Base-by-base conservation (phyloP, 2,888 invertebrate species). In the Crepidodera aurea region DNA sequence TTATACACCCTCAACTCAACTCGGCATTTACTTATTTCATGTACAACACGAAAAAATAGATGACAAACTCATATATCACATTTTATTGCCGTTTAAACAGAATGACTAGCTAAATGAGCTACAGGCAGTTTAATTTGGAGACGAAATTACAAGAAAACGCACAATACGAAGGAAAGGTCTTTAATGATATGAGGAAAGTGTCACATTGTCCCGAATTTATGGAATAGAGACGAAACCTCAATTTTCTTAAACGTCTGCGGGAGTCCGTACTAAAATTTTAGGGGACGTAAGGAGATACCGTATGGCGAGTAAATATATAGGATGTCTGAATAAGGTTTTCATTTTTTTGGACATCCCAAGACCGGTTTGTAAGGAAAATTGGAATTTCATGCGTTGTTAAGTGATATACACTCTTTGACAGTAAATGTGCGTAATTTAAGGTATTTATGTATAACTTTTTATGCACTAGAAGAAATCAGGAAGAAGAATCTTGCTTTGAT, bases 111-210 rank as follows among this genome's bases (percentile, higher is more conserved):
- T 32, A 55, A 55, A 46, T 46, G 34, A 48, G 13, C 56, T 56
- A 34, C 56, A 46, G 22, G 16, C 56, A 15, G 37, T 56, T 56
- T 46, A 46, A 56, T 56, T 56, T 56, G 13, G 56, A 16, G 22
- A 27, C 46, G n/a, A 29, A 56, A 56, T 56, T 56, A 56, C 56
- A 56, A 56, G 37, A 37, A 46, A 44, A 48, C 46, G 46, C 48
- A 48, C 27, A 15, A 34, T 56, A 37, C 34, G 6, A 56, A 46
- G 37, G 22, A 56, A 46, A 56, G 56, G 56, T 56, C 34, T 37
- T 32, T 55, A 48, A 56, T 56, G 56, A 56, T 56, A 37, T 25
- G 56, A 56, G 56, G 37, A 16, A 46, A 37, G 25, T 25, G 56
- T 48, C 56, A 37, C 56, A 46, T 56, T 34, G 34, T 22, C 12